phyloP scores from a whole-genome alignment of 2,797 vertebrate species.

The Synaphobranchus kaupii region DNA sequence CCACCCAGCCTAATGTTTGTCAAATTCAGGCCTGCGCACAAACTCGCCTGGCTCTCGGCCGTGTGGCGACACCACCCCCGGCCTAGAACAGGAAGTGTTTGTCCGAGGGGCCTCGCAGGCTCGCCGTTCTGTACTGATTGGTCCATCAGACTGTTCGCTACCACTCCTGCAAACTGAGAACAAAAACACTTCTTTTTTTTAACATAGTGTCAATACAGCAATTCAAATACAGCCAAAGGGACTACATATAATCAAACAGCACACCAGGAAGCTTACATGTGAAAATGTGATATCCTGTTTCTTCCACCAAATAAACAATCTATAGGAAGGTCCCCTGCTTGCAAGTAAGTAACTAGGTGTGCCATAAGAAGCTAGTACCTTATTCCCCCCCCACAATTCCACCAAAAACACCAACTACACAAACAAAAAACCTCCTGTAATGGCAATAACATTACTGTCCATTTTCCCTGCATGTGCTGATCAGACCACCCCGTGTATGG shows the following conservation, averaged over 20 bases:
- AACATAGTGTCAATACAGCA: background rate
- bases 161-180: slow-evolving; percentile 26
- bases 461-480: background rate
- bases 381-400: too few species aligned
- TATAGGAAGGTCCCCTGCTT: background rate
- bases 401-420: background rate
- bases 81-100: background rate
- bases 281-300: background rate
- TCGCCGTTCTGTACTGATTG: background rate
- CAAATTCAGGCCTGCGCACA: background rate
- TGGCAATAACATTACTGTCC: background rate
- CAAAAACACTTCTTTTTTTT: background rate
- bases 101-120: slow-evolving; percentile 29
- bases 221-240: background rate
- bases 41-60: slow-evolving; percentile 11
- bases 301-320: background rate
- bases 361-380: background rate
- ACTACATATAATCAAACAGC: background rate
- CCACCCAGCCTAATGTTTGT: background rate
- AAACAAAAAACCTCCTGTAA: background rate
- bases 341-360: background rate
- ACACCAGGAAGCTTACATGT: background rate
- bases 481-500: background rate
- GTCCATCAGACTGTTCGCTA: slow-evolving; percentile 37
- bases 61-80: background rate